Evolutionary conservation across 2,113 vertebrate species (phyloP).

Genomic region (Entomyzon cyanotis): DNA sequence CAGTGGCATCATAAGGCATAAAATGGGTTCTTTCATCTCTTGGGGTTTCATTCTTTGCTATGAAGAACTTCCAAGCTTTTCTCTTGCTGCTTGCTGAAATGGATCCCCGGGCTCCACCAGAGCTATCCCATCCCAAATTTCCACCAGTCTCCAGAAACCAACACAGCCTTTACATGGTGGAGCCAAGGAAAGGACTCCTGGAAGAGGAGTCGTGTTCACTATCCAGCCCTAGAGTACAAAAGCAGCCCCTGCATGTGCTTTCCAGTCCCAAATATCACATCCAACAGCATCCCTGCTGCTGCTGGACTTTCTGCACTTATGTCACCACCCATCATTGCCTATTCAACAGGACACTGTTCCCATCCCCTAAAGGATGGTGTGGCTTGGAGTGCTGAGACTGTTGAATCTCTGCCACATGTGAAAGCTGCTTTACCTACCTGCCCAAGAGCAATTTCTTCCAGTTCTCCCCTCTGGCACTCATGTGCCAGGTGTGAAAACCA

Average conservation of each 20-base stretch:
- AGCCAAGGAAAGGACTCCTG: neutral
- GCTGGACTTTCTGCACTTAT: neutral
- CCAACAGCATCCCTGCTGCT: neutral
- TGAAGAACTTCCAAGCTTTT: neutral
- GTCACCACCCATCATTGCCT: neutral
- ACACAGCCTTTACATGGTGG: neutral
- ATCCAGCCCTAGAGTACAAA: neutral
- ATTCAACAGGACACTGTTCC: neutral
- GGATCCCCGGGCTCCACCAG: neutral
- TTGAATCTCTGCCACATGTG: neutral
- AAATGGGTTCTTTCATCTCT: neutral
- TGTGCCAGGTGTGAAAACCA: conserved; percentile 7
- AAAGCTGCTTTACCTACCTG: neutral
- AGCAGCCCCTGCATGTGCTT: neutral
- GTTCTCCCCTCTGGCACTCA: neutral
- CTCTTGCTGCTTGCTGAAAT: neutral
- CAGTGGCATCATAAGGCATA: neutral
- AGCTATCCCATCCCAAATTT: neutral
- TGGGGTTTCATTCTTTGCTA: neutral
- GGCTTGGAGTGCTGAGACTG: neutral
- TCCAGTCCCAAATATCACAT: neutral
- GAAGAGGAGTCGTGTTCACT: neutral
- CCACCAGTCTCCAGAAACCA: neutral
- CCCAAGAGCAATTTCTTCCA: neutral
- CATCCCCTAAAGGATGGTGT: neutral